Evolutionary conservation across 2,888 invertebrate genomes (phyloP).

Genomic region (Iselma pallidipennis): DNA sequence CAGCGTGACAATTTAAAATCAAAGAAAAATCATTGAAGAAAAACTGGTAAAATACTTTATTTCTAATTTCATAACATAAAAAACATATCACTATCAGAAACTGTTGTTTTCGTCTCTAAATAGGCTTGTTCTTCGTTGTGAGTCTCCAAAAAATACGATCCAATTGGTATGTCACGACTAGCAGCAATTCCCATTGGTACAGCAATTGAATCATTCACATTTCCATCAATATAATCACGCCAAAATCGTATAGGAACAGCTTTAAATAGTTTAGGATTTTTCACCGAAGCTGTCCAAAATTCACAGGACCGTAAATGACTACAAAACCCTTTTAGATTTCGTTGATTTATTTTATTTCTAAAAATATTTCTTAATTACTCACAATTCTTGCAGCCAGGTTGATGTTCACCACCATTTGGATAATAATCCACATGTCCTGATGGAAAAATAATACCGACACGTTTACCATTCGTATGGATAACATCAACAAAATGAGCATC

Average conservation of each 20-base stretch:
- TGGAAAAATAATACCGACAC: conserved; percentile 54
- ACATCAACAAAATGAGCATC: conserved; percentile 61
- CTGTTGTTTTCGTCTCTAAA: conserved; percentile 34
- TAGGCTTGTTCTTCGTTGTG: conserved; percentile 33
- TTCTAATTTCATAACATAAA: background rate
- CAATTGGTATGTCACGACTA: conserved; percentile 40
- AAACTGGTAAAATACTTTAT: too few relatives aligned
- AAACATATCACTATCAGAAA: conserved; percentile 29
- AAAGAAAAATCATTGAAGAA: background rate
- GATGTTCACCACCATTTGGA: conserved; percentile 63
- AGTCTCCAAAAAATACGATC: conserved; percentile 45
- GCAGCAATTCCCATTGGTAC: conserved; percentile 51
- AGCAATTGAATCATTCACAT: conserved; percentile 14
- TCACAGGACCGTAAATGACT: conserved; percentile 49
- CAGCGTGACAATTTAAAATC: background rate
- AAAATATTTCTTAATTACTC: conserved; percentile 24
- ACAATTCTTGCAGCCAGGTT: conserved; percentile 60
- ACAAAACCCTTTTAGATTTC: conserved; percentile 42
- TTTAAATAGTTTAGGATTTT: conserved; percentile 45
- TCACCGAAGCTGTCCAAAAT: conserved; percentile 48
- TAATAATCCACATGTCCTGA: conserved; percentile 64
- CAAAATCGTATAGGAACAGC: conserved; percentile 45
- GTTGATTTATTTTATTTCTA: background rate
- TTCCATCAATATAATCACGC: conserved; percentile 38
- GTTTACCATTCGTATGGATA: conserved; percentile 61